Evolutionary conservation across 1,140 invertebrate species (phyloP).

Genomic region (Eupeodes corollae): DNA sequence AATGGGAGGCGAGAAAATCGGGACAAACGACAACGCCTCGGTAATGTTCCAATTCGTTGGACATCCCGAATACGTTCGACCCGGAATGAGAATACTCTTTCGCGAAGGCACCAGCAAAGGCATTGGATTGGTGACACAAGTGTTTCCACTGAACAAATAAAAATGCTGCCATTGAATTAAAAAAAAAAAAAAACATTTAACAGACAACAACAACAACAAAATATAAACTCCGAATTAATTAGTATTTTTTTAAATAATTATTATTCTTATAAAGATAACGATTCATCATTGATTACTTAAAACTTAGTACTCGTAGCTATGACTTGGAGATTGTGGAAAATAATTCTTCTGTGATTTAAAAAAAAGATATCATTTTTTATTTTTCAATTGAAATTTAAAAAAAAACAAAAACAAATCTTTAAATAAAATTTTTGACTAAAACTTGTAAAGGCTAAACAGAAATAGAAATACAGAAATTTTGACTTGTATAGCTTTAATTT

Average conservation of each 20-base stretch:
- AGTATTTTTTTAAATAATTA: conserved; percentile 8
- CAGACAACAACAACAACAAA: neutral
- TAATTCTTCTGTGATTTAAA: too few relatives aligned
- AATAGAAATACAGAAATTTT: too few relatives aligned
- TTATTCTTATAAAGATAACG: too few relatives aligned
- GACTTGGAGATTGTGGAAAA: too few relatives aligned
- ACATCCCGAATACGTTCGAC: conserved; percentile 85
- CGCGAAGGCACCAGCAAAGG: conserved; percentile 80
- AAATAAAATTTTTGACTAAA: too few relatives aligned
- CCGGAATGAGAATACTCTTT: conserved; percentile 75
- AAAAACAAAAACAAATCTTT: too few relatives aligned
- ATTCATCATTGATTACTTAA: too few relatives aligned
- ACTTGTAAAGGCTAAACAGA: too few relatives aligned
- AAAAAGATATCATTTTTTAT: too few relatives aligned
- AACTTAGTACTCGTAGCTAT: too few relatives aligned
- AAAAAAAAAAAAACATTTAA: neutral
- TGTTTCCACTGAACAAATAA: conserved; percentile 47
- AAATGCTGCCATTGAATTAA: conserved; percentile 2
- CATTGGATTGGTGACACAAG: conserved; percentile 80
- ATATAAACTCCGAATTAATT: neutral
- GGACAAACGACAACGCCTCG: conserved; percentile 72
- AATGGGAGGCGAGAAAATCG: conserved; percentile 35
- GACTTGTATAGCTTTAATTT: too few relatives aligned
- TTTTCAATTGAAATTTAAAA: too few relatives aligned
- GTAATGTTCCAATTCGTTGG: conserved; percentile 81